phyloP scores from a whole-genome alignment of 2,797 vertebrate species.

The Pempheris klunzingeri region DNA sequence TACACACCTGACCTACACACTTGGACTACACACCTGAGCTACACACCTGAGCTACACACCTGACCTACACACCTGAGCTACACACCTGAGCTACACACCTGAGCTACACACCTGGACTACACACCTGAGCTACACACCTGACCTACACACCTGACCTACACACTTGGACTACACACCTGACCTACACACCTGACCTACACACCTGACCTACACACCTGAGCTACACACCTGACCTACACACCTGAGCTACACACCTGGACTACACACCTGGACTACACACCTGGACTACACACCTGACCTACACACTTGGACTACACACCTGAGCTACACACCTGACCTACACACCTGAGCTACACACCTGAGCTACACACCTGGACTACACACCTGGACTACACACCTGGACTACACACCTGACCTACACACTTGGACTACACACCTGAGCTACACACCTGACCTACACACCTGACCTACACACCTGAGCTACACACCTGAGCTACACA shows the following conservation, averaged over 20 bases:
- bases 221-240: neutral
- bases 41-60: no score
- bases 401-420: no score
- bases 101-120: neutral
- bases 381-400: neutral
- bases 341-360: neutral
- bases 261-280: no score
- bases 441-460: neutral
- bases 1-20: neutral
- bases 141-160: neutral
- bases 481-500: neutral
- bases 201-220: neutral
- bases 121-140: neutral
- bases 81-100: neutral
- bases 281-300: no score
- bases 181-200: neutral
- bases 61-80: no score
- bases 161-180: neutral
- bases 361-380: neutral
- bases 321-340: neutral
- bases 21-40: neutral
- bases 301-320: neutral
- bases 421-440: neutral
- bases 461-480: neutral
- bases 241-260: neutral